Conservation (phyloP, 53 echinoderm and acorn worm genomes). For the Crossaster papposus region DNA sequence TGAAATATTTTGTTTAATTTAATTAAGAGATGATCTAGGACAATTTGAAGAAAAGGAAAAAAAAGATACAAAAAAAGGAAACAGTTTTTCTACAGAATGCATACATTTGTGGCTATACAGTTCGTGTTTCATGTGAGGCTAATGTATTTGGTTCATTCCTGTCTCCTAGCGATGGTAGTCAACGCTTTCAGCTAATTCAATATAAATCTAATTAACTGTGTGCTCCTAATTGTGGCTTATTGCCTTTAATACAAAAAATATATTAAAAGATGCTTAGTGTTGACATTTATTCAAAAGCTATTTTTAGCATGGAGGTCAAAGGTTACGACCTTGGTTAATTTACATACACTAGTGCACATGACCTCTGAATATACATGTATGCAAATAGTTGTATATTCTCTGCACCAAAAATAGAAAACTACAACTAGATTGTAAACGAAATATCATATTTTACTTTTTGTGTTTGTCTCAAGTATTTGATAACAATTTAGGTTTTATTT, state of each 20-base stretch:
- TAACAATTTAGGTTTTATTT: background rate
- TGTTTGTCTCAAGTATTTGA: background rate
- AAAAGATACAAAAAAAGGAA: background rate
- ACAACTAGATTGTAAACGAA: background rate
- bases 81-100: background rate
- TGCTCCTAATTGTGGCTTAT: background rate
- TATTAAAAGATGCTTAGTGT: background rate
- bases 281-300: background rate
- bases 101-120: background rate
- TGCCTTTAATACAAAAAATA: background rate
- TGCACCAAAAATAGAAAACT: background rate
- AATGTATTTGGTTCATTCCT: background rate
- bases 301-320: background rate
- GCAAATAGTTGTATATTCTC: constrained; percentile 3
- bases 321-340: background rate
- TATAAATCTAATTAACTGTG: background rate
- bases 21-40: background rate
- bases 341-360: background rate
- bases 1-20: constrained; percentile 52
- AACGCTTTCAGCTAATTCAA: background rate
- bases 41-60: background rate
- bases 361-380: background rate
- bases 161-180: background rate
- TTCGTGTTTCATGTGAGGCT: constrained; percentile 34
- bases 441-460: background rate